A percentile compares a stretch with the other conserved stretches of the same genome.
Conservation (phyloP, 2,113 vertebrate genomes). For the Dissostichus mawsoni region DNA sequence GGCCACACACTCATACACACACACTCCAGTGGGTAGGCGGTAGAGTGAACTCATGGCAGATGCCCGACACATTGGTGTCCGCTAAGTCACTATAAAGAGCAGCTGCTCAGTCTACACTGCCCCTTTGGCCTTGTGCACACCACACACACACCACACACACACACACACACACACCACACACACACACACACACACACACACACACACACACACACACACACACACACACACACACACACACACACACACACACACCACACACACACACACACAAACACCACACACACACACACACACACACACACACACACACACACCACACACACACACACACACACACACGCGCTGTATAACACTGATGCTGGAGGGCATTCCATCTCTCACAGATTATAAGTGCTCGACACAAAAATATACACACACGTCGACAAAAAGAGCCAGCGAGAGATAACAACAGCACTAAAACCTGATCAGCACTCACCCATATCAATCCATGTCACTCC, state of each 20-base stretch:
- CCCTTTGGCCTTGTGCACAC: constrained; percentile 77
- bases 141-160: constrained; percentile 43
- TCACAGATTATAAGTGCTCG: constrained; percentile 60
- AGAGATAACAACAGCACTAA: constrained; percentile 48
- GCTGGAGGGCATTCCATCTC: constrained; percentile 71
- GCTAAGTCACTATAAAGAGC: constrained; percentile 84
- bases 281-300: constrained; percentile 38
- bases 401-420: constrained; percentile 44
- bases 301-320: constrained; percentile 38
- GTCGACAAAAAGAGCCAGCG: neutral
- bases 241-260: too few species aligned
- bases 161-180: constrained; percentile 34
- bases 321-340: constrained; percentile 52
- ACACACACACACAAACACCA: constrained; percentile 13
- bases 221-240: constrained; percentile 25
- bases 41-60: constrained; percentile 77
- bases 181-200: constrained; percentile 33
- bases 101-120: constrained; percentile 82
- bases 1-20: constrained; percentile 25
- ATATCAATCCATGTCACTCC: constrained; percentile 69
- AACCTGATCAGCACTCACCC: constrained; percentile 64
- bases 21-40: constrained; percentile 59
- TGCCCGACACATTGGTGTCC: constrained; percentile 84
- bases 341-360: constrained; percentile 67
- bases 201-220: constrained; percentile 51